These are phyloP conservation scores for Bombus sylvicola DNA, from an alignment of 1,140 invertebrate genomes.

Conservation along the genomic window DNA sequence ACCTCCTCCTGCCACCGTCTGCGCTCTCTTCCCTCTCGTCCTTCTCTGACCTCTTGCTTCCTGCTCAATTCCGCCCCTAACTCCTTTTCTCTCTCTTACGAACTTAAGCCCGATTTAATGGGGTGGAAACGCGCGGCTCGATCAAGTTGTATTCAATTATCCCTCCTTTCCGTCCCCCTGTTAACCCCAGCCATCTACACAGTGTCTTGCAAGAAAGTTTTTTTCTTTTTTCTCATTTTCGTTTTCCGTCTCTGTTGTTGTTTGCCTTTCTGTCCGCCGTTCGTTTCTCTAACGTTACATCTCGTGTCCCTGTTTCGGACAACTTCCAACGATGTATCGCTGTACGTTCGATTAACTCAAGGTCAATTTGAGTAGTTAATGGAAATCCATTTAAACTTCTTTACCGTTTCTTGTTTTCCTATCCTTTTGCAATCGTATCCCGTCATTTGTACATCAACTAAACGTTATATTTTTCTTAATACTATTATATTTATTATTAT, in stretches of 20 bases:
- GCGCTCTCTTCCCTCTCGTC: background rate
- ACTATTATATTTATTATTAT: no score
- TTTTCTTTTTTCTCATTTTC: slow-evolving; percentile 33
- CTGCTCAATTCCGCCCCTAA: slow-evolving; percentile 27
- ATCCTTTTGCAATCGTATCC: background rate
- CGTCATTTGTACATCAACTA: background rate
- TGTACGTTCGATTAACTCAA: background rate
- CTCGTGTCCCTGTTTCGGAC: background rate
- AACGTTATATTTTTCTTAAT: no score
- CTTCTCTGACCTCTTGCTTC: slow-evolving; percentile 25
- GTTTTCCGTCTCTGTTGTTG: slow-evolving; percentile 27
- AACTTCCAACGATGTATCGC: slow-evolving; percentile 13
- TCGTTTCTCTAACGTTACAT: slow-evolving; percentile 12
- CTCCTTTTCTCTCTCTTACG: slow-evolving; percentile 53
- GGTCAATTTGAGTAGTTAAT: slow-evolving; percentile 7
- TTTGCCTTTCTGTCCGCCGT: background rate
- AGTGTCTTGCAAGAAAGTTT: slow-evolving; percentile 67
- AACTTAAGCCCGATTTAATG: slow-evolving; percentile 83
- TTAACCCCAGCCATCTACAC: slow-evolving; percentile 62
- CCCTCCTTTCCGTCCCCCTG: slow-evolving; percentile 71
- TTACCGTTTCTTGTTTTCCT: background rate
- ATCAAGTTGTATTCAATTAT: slow-evolving; percentile 84
- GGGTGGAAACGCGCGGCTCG: slow-evolving; percentile 82
- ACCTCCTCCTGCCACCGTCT: background rate
- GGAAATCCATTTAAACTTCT: slow-evolving; percentile 20